Conservation (phyloP, 2,888 invertebrate species). For the Didymodactylos carnosus region DNA sequence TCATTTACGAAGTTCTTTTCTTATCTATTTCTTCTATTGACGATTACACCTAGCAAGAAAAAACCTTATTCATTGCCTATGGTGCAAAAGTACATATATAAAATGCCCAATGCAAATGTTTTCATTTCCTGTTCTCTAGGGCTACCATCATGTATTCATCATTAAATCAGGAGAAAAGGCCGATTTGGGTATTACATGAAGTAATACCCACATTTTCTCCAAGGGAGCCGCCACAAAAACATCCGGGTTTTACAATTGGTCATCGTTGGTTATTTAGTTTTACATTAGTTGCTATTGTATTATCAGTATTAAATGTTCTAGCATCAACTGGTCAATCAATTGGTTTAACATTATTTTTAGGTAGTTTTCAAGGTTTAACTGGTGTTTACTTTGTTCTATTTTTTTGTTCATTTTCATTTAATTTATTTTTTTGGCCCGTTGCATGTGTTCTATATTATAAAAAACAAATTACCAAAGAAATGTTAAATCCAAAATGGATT, state of each 20-base stretch:
- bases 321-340: background rate
- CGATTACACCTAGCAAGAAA: too few species aligned
- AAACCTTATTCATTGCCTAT: too few species aligned
- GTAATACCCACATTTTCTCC: too few species aligned
- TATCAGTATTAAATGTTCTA: background rate
- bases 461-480: background rate
- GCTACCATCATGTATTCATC: too few species aligned
- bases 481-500: background rate
- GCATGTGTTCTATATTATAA: background rate
- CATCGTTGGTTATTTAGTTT: background rate
- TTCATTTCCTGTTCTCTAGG: too few species aligned
- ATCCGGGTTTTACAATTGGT: background rate
- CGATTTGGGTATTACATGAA: too few species aligned
- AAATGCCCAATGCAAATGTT: too few species aligned
- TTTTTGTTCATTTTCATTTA: background rate
- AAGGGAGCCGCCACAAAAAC: too few species aligned
- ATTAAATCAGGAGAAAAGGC: too few species aligned
- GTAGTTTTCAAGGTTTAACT: background rate
- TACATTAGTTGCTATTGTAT: background rate
- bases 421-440: background rate
- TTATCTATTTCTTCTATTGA: too few species aligned
- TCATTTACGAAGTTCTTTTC: too few species aligned
- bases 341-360: background rate
- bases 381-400: background rate
- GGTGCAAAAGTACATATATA: too few species aligned